A percentile compares a stretch with the other conserved stretches of the same genome.
These are phyloP conservation scores for Malurus leucopterus DNA, from an alignment of 2,797 vertebrate genomes.

Conservation along the genomic window DNA sequence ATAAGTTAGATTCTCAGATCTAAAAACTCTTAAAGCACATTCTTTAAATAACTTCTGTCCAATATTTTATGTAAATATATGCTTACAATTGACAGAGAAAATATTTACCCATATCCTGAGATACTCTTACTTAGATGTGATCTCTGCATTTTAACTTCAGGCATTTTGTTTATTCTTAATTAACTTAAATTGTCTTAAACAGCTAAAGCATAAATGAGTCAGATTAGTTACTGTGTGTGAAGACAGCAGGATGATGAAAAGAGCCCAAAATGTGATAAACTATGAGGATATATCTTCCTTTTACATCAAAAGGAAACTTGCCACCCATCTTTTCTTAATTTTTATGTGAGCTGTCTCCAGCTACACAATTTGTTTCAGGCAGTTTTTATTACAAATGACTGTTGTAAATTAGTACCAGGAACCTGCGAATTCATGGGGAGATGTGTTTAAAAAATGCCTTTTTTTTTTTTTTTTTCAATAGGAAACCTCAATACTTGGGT, in stretches of 20 bases:
- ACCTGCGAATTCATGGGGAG: background rate
- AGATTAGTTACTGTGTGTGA: background rate
- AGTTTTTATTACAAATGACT: background rate
- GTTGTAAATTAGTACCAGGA: background rate
- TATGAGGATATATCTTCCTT: background rate
- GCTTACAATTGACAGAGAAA: background rate
- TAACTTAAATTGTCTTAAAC: background rate
- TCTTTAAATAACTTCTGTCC: background rate
- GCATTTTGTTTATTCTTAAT: background rate
- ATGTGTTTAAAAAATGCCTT: background rate
- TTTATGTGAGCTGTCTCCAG: background rate
- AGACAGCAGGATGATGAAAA: background rate
- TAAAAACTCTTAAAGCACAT: background rate
- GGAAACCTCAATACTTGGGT: background rate
- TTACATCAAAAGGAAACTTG: background rate
- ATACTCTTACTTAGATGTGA: background rate
- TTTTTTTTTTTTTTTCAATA: background rate
- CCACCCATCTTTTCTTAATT: background rate
- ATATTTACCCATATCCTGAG: background rate
- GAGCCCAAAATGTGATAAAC: background rate
- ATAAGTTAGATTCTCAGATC: background rate
- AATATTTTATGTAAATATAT: background rate
- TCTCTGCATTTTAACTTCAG: background rate
- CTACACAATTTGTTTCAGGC: background rate
- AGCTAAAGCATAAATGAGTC: background rate